Percentiles rank a stretch among this genome's conserved stretches.
phyloP scores from a whole-genome alignment of 2,888 invertebrate species.

The Cerceris rybyensis region DNA sequence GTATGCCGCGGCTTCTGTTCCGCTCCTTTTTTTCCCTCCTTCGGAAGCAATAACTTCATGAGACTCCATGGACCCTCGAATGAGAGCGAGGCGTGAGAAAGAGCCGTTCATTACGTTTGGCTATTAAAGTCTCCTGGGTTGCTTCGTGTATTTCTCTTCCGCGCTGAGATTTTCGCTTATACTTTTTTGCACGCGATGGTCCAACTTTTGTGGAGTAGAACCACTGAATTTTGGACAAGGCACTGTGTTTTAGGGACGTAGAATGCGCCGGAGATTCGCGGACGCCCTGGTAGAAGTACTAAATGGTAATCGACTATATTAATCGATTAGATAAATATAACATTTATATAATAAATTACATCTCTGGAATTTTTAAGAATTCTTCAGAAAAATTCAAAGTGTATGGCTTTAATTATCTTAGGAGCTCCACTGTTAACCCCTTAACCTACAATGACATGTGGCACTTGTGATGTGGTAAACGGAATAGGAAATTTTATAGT shows the following conservation, averaged over 20 bases:
- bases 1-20: slow-evolving; percentile 35
- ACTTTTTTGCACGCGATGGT: not conserved
- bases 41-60: slow-evolving; percentile 15
- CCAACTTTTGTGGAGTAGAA: not conserved
- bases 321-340: too few species aligned
- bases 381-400: not conserved
- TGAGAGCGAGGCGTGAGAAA: slow-evolving; percentile 36
- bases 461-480: too few species aligned
- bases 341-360: not conserved
- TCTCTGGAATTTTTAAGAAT: not conserved
- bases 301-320: too few species aligned
- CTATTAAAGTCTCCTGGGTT: slow-evolving; percentile 11
- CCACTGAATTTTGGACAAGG: too few species aligned
- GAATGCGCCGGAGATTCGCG: too few species aligned
- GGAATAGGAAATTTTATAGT: too few species aligned
- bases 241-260: too few species aligned
- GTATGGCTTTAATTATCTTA: not conserved
- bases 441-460: not conserved
- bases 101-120: too few species aligned
- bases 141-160: not conserved
- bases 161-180: slow-evolving; percentile 2
- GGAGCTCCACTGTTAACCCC: not conserved
- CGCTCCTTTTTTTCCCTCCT: slow-evolving; percentile 19
- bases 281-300: too few species aligned
- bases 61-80: not conserved